phyloP scores from a whole-genome alignment of 2,797 vertebrate species.

The Podarcis siculus region DNA sequence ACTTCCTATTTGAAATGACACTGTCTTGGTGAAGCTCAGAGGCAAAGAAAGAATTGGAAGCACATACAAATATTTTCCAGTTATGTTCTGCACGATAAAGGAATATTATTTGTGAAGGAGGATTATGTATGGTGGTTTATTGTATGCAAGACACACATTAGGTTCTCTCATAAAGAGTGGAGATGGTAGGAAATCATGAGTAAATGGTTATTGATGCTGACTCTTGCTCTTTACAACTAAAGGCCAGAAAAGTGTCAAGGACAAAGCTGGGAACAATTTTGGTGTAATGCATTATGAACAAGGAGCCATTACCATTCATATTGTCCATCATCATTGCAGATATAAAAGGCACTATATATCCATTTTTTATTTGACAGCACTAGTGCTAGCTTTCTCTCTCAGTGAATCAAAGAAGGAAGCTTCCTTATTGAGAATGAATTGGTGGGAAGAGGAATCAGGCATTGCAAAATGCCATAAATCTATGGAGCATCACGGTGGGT shows the following conservation, averaged over 20 bases:
- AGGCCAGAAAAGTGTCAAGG: conserved; percentile 63
- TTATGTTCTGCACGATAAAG: conserved; percentile 73
- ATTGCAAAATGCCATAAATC: conserved; percentile 22
- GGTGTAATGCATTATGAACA: conserved; percentile 32
- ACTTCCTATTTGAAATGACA: conserved; percentile 83
- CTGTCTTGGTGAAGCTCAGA: conserved; percentile 73
- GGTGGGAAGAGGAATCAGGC: conserved; percentile 40
- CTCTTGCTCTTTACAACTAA: conserved; percentile 60
- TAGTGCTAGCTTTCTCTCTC: conserved; percentile 15
- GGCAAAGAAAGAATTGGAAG: conserved; percentile 73
- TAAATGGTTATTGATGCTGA: conserved; percentile 74
- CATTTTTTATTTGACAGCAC: conserved; percentile 42
- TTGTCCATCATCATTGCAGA: conserved; percentile 29
- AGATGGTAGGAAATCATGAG: conserved; percentile 61
- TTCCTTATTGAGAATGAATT: conserved; percentile 19
- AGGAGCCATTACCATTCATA: conserved; percentile 11
- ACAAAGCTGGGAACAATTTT: conserved; percentile 40
- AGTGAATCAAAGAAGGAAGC: conserved; percentile 17
- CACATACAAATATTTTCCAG: conserved; percentile 74
- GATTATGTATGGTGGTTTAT: conserved; percentile 78
- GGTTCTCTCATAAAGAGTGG: conserved; percentile 67
- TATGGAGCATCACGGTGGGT: background rate
- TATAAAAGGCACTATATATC: conserved; percentile 36
- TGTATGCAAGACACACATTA: conserved; percentile 65
- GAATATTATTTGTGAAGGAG: conserved; percentile 69